A percentile compares a stretch with the other conserved stretches of the same genome.
These are phyloP conservation scores for Clivina fossor DNA, from an alignment of 2,888 invertebrate species.

Conservation along the genomic window DNA sequence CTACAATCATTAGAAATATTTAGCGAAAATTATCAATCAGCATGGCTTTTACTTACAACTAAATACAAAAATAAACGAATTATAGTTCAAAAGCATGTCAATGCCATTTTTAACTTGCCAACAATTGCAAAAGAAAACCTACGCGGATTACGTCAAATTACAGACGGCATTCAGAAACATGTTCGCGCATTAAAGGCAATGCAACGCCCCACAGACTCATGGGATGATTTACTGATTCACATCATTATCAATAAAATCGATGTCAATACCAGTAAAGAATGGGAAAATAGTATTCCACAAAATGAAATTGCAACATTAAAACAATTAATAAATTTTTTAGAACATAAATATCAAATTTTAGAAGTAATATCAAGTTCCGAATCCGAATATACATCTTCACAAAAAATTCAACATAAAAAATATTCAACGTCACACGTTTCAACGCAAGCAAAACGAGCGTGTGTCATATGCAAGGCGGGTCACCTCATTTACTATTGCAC, in stretches of 20 bases:
- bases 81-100: slow-evolving; percentile 40
- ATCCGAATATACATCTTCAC: background rate
- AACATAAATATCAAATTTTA: slow-evolving; percentile 35
- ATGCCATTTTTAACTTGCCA: slow-evolving; percentile 37
- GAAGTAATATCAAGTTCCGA: slow-evolving; percentile 15
- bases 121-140: slow-evolving; percentile 30
- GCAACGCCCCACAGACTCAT: slow-evolving; percentile 37
- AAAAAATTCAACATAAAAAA: too few relatives aligned
- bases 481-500: too few relatives aligned
- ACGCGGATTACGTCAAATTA: slow-evolving; percentile 34
- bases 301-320: slow-evolving; percentile 27
- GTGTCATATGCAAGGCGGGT: too few relatives aligned
- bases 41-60: slow-evolving; percentile 33
- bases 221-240: slow-evolving; percentile 40
- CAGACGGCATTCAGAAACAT: slow-evolving; percentile 39
- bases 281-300: slow-evolving; percentile 34
- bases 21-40: slow-evolving; percentile 24
- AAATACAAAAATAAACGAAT: slow-evolving; percentile 39
- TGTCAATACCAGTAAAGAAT: slow-evolving; percentile 36
- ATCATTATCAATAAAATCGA: slow-evolving; percentile 39
- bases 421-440: too few relatives aligned
- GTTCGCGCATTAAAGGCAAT: slow-evolving; percentile 38
- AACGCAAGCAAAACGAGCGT: too few relatives aligned
- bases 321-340: slow-evolving; percentile 36
- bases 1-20: slow-evolving; percentile 31